These are phyloP conservation scores for human DNA, from an alignment of 2,113 vertebrate species.

Conservation along the genomic window DNA sequence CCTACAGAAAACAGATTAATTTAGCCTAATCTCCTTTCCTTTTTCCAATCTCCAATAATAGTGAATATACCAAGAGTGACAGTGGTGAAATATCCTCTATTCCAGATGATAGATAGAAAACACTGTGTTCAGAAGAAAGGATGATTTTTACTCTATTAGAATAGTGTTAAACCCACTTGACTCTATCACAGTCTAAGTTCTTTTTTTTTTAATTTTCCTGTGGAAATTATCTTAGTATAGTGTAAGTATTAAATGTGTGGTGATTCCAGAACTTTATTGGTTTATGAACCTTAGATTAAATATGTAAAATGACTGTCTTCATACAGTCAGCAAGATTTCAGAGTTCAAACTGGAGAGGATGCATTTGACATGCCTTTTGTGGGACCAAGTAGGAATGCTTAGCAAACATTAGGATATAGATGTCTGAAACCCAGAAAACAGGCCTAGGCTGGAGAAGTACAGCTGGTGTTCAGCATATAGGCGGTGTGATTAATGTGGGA, in stretches of 20 bases:
- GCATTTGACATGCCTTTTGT: neutral
- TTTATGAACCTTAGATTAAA: neutral
- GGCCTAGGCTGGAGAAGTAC: fast-evolving
- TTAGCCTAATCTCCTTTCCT: neutral
- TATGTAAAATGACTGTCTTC: neutral
- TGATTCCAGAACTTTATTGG: neutral
- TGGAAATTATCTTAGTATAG: neutral
- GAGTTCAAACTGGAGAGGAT: neutral
- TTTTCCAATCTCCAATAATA: neutral
- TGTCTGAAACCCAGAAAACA: neutral
- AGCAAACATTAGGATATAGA: neutral
- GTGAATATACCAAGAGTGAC: neutral
- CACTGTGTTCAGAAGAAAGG: neutral
- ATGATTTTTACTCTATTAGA: neutral
- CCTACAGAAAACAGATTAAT: neutral
- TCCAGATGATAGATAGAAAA: neutral
- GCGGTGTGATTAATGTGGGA: neutral
- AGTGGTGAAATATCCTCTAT: neutral
- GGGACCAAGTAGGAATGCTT: neutral
- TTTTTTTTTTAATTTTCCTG: neutral
- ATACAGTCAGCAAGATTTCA: neutral
- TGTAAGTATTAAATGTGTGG: neutral
- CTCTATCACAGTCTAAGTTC: fast-evolving
- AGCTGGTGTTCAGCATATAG: neutral
- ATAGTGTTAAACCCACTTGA: neutral